Percentiles rank a stretch among this genome's conserved stretches.
Evolutionary conservation across 53 echinoderm and acorn worm genomes (phyloP).

Genomic region (Luidia sarsii): DNA sequence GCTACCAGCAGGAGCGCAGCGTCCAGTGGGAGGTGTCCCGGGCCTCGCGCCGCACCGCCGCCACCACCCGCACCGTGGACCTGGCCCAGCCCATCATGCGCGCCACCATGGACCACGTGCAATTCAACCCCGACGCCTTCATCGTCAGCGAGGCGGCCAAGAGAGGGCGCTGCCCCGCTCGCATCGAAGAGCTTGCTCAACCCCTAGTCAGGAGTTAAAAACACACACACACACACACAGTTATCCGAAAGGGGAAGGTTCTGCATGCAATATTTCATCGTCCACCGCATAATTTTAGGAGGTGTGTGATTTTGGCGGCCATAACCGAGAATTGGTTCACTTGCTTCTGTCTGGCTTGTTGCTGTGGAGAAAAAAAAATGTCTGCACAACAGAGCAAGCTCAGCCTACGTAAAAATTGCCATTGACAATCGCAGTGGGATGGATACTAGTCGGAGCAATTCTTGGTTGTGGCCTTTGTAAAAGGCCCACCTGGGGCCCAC

Average conservation of each 20-base stretch:
- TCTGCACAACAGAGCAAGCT: too few species aligned
- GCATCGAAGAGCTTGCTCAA: conserved; percentile 88
- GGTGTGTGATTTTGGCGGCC: too few species aligned
- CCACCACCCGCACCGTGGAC: conserved; percentile 86
- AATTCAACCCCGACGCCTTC: conserved; percentile 98
- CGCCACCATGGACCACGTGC: conserved; percentile 98
- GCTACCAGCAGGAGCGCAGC: conserved; percentile 73
- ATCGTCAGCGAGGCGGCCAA: conserved; percentile 98
- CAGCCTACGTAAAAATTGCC: too few species aligned
- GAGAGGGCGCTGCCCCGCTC: conserved; percentile 82
- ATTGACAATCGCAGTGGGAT: too few species aligned
- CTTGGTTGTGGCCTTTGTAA: too few species aligned
- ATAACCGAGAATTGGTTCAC: too few species aligned
- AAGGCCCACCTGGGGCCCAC: too few species aligned
- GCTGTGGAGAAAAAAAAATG: too few species aligned
- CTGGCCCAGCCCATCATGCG: conserved; percentile 92
- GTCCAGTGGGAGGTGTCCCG: conserved; percentile 68
- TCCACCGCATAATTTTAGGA: too few species aligned
- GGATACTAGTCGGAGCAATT: too few species aligned
- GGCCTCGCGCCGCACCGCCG: conserved; percentile 71
- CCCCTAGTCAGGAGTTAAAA: conserved; percentile 55
- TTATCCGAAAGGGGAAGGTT: not conserved
- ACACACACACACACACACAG: too few species aligned
- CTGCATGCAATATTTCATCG: not conserved
- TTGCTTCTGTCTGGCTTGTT: too few species aligned